These are phyloP conservation scores for Tenebrio molitor DNA, from an alignment of 1,140 invertebrate species.

Conservation along the genomic window DNA sequence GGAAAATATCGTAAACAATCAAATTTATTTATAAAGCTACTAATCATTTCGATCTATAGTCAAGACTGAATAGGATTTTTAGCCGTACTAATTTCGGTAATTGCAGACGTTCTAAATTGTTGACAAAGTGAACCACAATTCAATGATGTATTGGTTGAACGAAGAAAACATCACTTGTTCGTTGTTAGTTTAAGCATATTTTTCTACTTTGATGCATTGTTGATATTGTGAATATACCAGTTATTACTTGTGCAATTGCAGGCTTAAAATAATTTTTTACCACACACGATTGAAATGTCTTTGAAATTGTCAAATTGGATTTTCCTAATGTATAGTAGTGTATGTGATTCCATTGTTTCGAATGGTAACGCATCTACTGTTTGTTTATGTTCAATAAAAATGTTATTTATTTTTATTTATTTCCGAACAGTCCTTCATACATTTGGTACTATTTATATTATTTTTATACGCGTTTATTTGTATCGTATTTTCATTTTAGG, in stretches of 20 bases:
- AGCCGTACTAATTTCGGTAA: background rate
- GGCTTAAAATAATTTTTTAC: slow-evolving; percentile 24
- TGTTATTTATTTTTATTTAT: slow-evolving; percentile 38
- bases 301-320: slow-evolving; percentile 10
- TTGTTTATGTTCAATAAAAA: slow-evolving; percentile 20
- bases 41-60: slow-evolving; percentile 43
- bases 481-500: slow-evolving; percentile 15
- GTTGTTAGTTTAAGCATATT: background rate
- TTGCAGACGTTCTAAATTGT: background rate
- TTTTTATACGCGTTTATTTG: slow-evolving; percentile 31
- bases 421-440: background rate
- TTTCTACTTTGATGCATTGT: background rate
- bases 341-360: slow-evolving; percentile 41
- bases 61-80: slow-evolving; percentile 52
- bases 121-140: background rate
- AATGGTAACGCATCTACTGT: slow-evolving; percentile 5
- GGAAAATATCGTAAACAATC: background rate
- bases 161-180: slow-evolving; percentile 8
- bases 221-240: slow-evolving; percentile 24
- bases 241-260: slow-evolving; percentile 38
- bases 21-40: slow-evolving; percentile 4
- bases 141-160: background rate
- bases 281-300: slow-evolving; percentile 20
- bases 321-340: slow-evolving; percentile 33
- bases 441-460: slow-evolving; percentile 40